phyloP scores from a whole-genome alignment of 37 sponge, comb jelly and placozoan genomes.

The Agelas oroides region DNA sequence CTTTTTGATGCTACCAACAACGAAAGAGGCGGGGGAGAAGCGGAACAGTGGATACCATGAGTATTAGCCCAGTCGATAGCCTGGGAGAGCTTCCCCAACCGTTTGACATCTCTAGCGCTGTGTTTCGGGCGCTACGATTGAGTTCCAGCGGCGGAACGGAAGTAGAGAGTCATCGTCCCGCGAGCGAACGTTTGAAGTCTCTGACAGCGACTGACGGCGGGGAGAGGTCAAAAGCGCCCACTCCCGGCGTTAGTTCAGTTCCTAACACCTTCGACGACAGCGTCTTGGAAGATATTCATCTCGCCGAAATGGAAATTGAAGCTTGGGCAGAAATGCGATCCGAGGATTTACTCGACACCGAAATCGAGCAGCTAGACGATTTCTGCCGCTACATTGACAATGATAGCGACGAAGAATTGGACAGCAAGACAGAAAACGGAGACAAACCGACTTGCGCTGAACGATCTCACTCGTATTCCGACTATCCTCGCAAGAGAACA shows the following conservation, averaged over 20 bases:
- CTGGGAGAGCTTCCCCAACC: slow-evolving; percentile 44
- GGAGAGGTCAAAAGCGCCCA: background rate
- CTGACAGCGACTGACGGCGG: slow-evolving; percentile 1
- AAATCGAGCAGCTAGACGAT: slow-evolving; percentile 47
- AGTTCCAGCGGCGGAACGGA: slow-evolving; percentile 4
- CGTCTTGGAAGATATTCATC: no score
- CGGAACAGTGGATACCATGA: slow-evolving; percentile 18
- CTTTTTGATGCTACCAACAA: no score
- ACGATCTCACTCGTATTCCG: no score
- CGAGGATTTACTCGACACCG: background rate
- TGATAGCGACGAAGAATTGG: slow-evolving; percentile 29
- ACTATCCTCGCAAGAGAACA: no score
- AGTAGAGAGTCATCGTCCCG: no score
- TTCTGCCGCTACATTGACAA: slow-evolving; percentile 61
- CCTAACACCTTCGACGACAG: no score
- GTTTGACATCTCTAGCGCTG: slow-evolving; percentile 55
- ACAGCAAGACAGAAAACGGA: background rate
- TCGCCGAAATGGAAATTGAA: slow-evolving; percentile 17
- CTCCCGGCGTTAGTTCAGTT: background rate
- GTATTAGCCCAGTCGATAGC: slow-evolving; percentile 26
- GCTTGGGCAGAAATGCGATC: slow-evolving; percentile 26
- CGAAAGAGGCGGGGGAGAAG: background rate
- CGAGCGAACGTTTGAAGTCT: slow-evolving; percentile 3
- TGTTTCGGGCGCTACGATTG: slow-evolving; percentile 47
- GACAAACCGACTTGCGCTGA: no score